These are phyloP conservation scores for Venusia cambrica DNA, from an alignment of 2,888 invertebrate species.

Conservation along the genomic window DNA sequence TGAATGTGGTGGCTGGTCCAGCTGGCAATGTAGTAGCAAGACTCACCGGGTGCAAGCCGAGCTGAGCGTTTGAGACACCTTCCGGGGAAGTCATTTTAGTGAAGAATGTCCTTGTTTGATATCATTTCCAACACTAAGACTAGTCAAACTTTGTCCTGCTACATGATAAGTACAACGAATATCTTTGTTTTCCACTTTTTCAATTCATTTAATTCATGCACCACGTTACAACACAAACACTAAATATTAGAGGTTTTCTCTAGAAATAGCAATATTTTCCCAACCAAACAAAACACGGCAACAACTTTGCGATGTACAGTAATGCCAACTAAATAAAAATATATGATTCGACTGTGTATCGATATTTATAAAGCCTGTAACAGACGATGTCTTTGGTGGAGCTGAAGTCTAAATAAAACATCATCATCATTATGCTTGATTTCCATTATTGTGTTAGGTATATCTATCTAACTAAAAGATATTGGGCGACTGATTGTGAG, in stretches of 20 bases:
- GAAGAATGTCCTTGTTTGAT: conserved; percentile 44
- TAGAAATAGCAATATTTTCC: conserved; percentile 4
- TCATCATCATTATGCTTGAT: too few relatives aligned
- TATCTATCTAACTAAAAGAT: too few relatives aligned
- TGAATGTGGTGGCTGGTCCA: conserved; percentile 45
- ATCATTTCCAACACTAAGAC: conserved; percentile 39
- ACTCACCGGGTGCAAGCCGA: conserved; percentile 48
- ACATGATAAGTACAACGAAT: conserved; percentile 3
- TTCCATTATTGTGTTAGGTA: too few relatives aligned
- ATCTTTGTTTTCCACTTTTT: neutral
- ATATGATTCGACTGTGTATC: too few relatives aligned
- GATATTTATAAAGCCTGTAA: too few relatives aligned
- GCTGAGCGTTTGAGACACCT: conserved; percentile 45
- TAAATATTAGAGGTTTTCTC: neutral
- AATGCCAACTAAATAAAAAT: conserved; percentile 25
- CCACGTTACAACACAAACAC: neutral
- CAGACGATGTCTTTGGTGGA: too few relatives aligned
- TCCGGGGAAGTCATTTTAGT: conserved; percentile 59
- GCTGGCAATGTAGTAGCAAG: conserved; percentile 24
- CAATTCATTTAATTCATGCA: neutral
- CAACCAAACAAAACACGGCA: conserved; percentile 14
- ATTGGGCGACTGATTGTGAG: too few relatives aligned
- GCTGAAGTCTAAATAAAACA: too few relatives aligned
- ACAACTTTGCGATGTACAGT: conserved; percentile 16
- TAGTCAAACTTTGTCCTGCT: conserved; percentile 6